Evolutionary conservation across 1,140 invertebrate species (phyloP), one percentile per base, ranked within the genome.

Genomic region (Sycophila sp.): DNA sequence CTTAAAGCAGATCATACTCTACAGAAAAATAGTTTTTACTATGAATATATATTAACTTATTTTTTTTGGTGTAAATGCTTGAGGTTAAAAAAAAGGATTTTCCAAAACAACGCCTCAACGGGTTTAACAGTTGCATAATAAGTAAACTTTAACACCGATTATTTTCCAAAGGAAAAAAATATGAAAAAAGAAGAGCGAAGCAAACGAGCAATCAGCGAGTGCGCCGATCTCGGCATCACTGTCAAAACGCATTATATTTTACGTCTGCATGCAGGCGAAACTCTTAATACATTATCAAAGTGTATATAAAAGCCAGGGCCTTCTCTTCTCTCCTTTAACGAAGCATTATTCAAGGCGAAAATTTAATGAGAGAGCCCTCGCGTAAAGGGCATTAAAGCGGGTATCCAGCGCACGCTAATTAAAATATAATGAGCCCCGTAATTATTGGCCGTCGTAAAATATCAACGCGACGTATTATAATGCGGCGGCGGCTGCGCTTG

Each of bases 361-460:
- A 82, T 82, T 82, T 83, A 82, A 83, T 77, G 82, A 81, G 78
- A 76, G 40, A 15, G 32, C 34, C 36, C 63, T 71, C 76, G 80
- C 79, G 49, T 83, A 81, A 82, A 79, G 75, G 77, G 78, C 80
- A 79, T 84, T 82, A 84, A 83, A 80, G 65, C 74, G 73, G 66
- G 75, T 77, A 72, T 45, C 71, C 62, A 74, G 69, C 72, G 59
- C 75, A 62, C n/a, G 77, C 81, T 84, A 83, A 85, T 85, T 84
- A 85, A 83, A 83, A 83, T 83, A 83, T 85, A 85, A 85, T 82
- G 83, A 85, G 83, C 78, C 75, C 74, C 78, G 78, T 83, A 82
- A 84, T 84, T 82, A 81, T 80, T 72, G 73, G 63, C 73, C 51
- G 74, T 81, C 81, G 80, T 82, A 80, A 81, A 83, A 69, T 75